Base-by-base conservation (phyloP, 1,140 invertebrate species). In the Trichonephila clavipes region DNA sequence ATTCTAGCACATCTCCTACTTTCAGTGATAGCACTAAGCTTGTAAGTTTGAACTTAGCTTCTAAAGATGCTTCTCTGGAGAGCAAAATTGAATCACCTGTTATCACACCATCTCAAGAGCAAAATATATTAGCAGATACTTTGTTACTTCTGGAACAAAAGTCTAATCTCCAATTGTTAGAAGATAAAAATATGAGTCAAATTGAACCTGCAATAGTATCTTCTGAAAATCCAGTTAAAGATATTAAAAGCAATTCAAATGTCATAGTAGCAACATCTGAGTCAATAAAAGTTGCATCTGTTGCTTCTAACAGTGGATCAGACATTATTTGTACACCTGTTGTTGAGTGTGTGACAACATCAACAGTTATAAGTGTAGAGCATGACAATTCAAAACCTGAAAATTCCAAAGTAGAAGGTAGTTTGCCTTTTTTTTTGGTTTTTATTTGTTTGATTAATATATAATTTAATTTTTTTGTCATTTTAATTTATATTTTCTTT, bases 371-470 rank as follows among this genome's bases (percentile, higher is more conserved):
- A 6, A 21, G 19, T 14, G 6, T n/a, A 7, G 24, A 83, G 2
- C 21, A 21, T 7, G 3, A 51, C 21, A 83, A 21, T 24, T 51
- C 8, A 24, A 77, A 24, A 7, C n/a, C 64, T 66, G 87, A 88
- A 88, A 69, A 88, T 88, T 69, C 61, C 2, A 28, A 14, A 19
- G 2, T 24, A 12, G 34, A 88, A 88, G 87, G 87, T 88, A 88
- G 28, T 44, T 69, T n/a, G 1, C 34, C 28, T 18, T 88, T 40
- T 88, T 40, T 69, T 66, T 69, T 69, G 28, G 2, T 72, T 88
- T 87, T 58, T 87, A 62, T 62, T 77, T 87, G 16, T 62, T 87
- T 62, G 51, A 10, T 51, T 51, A 10, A 51, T 10, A 51, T 51
- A 51, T 51, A 51, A 10, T 51, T 51, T 21, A 2, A 14, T 64